Evolutionary conservation across 2,888 invertebrate genomes (phyloP), one percentile per base, ranked within the genome.

Genomic region (Phorcus lineatus): DNA sequence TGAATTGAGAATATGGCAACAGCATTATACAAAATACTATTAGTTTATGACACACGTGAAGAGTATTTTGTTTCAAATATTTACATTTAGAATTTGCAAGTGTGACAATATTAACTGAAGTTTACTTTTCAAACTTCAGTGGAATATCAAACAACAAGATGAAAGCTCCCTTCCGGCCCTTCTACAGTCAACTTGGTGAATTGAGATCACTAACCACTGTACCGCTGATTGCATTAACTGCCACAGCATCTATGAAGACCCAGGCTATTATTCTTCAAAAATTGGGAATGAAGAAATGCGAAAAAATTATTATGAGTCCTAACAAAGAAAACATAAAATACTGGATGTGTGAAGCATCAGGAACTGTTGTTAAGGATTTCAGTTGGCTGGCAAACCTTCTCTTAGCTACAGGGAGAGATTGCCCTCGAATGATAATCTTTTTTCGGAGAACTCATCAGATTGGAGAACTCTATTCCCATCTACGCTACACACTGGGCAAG

Each of bases 251-350:
- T 31, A 11, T 19, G 19, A 55, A 62, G n/a, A 79, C 76, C 0
- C 53, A n/a, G 28, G 31, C 22, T 16, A 40, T 54, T 1, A 79
- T 81, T 7, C 57, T 67, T 17, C 4, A 70, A 13, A 76, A 75
- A 9, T n/a, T 81, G 40, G 67, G 81, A 62, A 53, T 81, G 17
- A n/a, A 57, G 19, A 62, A 74, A 16, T 57, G 75, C 22, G n/a
- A 52, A 17, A 36, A 78, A 24, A 31, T 81, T 31, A 57, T 78
- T 53, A 62, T 78, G 19, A 76, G 67, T 66, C 81, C 79, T 74
- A 81, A 79, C 47, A 75, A 75, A 36, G 55, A 24, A 1, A 81
- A 81, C 70, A 81, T 81, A 2, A 75, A 70, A 22, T 81, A 79
- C 36, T 22, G 40, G 24, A 40, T 79, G 19, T 24, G 36, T 54